Percentiles rank a stretch among this genome's conserved stretches.
Conservation (phyloP, 2,797 vertebrate species). For the Leptatherina wallacei region DNA sequence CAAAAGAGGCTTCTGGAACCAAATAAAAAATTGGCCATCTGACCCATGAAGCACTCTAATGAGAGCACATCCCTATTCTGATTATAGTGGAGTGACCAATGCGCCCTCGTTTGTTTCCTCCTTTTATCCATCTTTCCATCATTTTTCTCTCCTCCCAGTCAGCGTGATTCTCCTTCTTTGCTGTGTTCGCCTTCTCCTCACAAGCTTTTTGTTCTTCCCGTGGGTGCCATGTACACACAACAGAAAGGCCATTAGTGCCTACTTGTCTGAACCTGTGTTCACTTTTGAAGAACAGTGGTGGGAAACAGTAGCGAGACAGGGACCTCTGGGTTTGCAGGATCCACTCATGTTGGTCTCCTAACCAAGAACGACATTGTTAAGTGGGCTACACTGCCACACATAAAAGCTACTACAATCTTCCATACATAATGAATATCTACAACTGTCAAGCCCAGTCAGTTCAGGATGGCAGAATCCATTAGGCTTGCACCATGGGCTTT, state of each 20-base stretch:
- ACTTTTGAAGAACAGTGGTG: constrained; percentile 61
- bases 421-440: constrained; percentile 85
- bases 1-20: constrained; percentile 25
- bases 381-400: constrained; percentile 75
- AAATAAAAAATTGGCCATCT: constrained; percentile 33
- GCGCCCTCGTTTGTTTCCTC: constrained; percentile 12
- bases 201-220: constrained; percentile 66
- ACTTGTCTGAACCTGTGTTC: constrained; percentile 75
- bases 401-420: constrained; percentile 82
- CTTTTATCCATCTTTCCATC: constrained; percentile 38
- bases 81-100: constrained; percentile 29
- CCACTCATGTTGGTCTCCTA: constrained; percentile 63
- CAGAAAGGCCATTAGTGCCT: constrained; percentile 76
- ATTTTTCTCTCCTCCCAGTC: constrained; percentile 25
- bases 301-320: constrained; percentile 56
- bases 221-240: constrained; percentile 68
- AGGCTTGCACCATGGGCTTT: constrained; percentile 78
- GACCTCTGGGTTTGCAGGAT: constrained; percentile 62
- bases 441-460: constrained; percentile 80
- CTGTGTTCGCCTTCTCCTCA: constrained; percentile 48
- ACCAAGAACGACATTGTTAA: constrained; percentile 78
- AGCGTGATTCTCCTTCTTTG: constrained; percentile 31
- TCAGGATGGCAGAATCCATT: constrained; percentile 77
- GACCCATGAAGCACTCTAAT: constrained; percentile 35
- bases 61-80: constrained; percentile 17